Conservation (phyloP, 2,113 vertebrate genomes). For the Bolborhynchus lineola region DNA sequence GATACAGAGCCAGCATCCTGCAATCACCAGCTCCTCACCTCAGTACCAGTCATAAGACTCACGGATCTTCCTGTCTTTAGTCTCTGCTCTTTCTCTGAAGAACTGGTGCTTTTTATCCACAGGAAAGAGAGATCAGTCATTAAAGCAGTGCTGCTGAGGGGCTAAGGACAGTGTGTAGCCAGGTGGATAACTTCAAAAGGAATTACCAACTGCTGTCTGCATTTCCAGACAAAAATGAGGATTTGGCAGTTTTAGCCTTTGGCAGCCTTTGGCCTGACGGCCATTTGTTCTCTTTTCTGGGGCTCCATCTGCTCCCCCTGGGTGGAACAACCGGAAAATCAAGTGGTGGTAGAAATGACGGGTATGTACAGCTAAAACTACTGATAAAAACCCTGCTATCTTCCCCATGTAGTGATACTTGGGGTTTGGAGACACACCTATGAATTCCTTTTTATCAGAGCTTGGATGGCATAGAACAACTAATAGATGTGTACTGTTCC, state of each 20-base stretch:
- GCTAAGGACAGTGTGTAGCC: background rate
- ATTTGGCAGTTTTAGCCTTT: background rate
- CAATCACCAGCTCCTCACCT: background rate
- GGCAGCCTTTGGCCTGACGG: background rate
- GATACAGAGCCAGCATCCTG: background rate
- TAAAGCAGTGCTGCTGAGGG: background rate
- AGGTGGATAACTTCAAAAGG: constrained; percentile 11
- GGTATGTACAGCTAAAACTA: background rate
- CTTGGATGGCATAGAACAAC: background rate
- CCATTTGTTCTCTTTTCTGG: constrained; percentile 8
- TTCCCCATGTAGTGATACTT: background rate
- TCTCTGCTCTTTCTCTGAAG: background rate
- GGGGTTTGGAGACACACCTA: background rate
- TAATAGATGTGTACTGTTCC: background rate
- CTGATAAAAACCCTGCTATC: background rate
- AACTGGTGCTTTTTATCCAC: background rate
- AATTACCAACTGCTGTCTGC: constrained; percentile 5
- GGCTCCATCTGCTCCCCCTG: constrained; percentile 3
- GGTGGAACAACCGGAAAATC: background rate
- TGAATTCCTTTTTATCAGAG: background rate
- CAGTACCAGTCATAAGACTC: background rate
- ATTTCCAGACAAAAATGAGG: constrained; percentile 2
- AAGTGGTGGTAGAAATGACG: background rate
- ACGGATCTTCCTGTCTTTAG: background rate
- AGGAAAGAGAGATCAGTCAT: background rate